Conservation (phyloP, 64 coral and sea anemone species). For the Astreopora myriophthalma region DNA sequence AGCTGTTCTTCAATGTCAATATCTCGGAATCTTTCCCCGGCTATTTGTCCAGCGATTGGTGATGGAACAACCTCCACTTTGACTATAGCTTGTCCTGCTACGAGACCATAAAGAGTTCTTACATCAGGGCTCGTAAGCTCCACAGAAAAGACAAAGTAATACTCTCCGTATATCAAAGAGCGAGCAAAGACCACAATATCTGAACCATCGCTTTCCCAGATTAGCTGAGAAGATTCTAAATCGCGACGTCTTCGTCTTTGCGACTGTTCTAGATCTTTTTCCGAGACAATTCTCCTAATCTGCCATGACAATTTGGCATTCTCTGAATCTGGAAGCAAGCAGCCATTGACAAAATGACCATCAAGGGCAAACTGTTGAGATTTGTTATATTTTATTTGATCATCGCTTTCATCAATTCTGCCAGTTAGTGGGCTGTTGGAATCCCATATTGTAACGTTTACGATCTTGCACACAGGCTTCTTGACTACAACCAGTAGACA, state of each 20-base stretch:
- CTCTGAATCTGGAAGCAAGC: neutral
- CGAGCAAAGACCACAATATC: neutral
- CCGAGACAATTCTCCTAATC: neutral
- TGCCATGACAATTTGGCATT: neutral
- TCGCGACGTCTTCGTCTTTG: neutral
- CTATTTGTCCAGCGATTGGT: neutral
- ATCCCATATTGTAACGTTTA: slow-evolving; percentile 19
- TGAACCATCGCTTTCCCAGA: neutral
- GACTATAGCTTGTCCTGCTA: neutral
- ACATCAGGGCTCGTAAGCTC: slow-evolving; percentile 19
- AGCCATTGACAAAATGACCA: neutral
- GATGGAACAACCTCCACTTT: slow-evolving; percentile 14
- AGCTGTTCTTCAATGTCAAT: slow-evolving; percentile 6
- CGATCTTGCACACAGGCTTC: slow-evolving; percentile 8
- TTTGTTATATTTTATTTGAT: neutral
- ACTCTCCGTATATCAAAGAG: slow-evolving; percentile 40
- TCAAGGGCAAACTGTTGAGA: neutral
- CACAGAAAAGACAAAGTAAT: neutral
- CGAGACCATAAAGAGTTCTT: slow-evolving; percentile 30
- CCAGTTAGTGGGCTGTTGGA: neutral
- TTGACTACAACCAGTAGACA: neutral
- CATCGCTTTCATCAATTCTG: too few species aligned
- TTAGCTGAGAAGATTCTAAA: neutral
- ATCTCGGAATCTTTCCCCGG: neutral
- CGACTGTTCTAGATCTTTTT: neutral